Conservation (phyloP, 2,797 vertebrate species). For the Periophthalmus magnuspinnatus region DNA sequence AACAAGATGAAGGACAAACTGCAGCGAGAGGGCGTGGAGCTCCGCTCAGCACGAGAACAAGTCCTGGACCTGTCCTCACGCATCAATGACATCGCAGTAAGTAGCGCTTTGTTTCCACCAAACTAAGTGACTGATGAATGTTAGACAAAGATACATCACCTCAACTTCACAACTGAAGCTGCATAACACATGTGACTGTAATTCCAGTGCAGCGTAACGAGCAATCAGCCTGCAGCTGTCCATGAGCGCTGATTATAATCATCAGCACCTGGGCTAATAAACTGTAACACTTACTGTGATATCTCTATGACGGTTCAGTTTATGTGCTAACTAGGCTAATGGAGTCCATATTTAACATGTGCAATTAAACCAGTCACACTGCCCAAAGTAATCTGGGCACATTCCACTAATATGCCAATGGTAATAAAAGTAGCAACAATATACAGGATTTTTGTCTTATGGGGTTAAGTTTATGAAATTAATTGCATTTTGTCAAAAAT, state of each 20-base stretch:
- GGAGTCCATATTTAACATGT: neutral
- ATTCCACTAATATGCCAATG: neutral
- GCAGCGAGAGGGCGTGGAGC: conserved; percentile 90
- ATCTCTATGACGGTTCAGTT: neutral
- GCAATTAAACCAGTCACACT: neutral
- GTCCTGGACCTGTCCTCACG: conserved; percentile 87
- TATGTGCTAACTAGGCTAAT: neutral
- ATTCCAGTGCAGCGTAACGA: neutral
- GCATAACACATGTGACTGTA: neutral
- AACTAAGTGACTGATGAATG: too few relatives aligned
- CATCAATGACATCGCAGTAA: conserved; percentile 86
- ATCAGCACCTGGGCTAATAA: conserved; percentile 2
- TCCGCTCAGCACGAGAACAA: conserved; percentile 89
- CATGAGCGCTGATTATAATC: neutral
- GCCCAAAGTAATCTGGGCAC: neutral
- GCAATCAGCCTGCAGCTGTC: conserved; percentile 10
- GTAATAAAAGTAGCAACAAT: neutral
- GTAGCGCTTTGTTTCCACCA: conserved; percentile 45
- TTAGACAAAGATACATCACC: neutral
- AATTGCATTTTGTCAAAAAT: neutral
- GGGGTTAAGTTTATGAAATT: neutral
- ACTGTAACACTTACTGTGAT: neutral
- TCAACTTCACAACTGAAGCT: neutral
- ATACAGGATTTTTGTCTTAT: neutral
- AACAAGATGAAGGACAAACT: conserved; percentile 99